These are phyloP conservation scores for Radopholus similis DNA, from an alignment of 1,140 invertebrate genomes.

Conservation along the genomic window DNA sequence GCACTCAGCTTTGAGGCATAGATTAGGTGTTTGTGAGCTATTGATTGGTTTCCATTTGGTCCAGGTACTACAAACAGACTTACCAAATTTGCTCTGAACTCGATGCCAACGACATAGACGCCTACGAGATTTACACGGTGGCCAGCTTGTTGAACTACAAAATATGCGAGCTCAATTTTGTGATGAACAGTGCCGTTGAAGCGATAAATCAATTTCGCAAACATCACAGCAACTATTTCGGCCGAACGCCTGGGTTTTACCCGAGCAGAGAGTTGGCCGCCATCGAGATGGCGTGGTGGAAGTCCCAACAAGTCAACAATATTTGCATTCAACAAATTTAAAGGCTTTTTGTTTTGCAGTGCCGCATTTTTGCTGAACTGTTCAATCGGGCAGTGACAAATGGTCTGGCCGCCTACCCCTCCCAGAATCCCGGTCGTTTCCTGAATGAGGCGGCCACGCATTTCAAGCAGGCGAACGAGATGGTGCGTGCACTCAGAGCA, in stretches of 20 bases:
- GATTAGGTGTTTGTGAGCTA: conserved; percentile 66
- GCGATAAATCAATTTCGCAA: conserved; percentile 34
- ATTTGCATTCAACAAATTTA: not conserved
- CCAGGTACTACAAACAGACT: conserved; percentile 42
- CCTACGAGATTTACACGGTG: conserved; percentile 27
- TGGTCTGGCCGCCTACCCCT: conserved; percentile 41
- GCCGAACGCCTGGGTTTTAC: conserved; percentile 26
- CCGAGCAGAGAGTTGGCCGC: conserved; percentile 30
- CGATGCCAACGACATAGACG: conserved; percentile 35
- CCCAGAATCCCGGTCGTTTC: conserved; percentile 45
- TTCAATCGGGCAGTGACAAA: conserved; percentile 32
- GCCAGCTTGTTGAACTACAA: conserved; percentile 38
- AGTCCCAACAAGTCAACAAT: conserved; percentile 37
- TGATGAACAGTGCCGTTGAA: conserved; percentile 29
- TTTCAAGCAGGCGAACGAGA: conserved; percentile 23
- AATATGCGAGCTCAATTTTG: conserved; percentile 42
- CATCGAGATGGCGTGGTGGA: conserved; percentile 39
- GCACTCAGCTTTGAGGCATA: conserved; percentile 80
- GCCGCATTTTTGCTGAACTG: conserved; percentile 42
- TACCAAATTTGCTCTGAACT: conserved; percentile 32
- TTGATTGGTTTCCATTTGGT: not conserved
- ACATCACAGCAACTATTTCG: conserved; percentile 36
- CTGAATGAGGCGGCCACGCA: conserved; percentile 33
- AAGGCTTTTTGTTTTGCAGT: conserved; percentile 32
- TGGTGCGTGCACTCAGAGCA: conserved; percentile 19